Evolutionary conservation across 2,113 vertebrate species (phyloP), one percentile per base, ranked within the genome.

Genomic region (Pseudolaguvia tuberculata): DNA sequence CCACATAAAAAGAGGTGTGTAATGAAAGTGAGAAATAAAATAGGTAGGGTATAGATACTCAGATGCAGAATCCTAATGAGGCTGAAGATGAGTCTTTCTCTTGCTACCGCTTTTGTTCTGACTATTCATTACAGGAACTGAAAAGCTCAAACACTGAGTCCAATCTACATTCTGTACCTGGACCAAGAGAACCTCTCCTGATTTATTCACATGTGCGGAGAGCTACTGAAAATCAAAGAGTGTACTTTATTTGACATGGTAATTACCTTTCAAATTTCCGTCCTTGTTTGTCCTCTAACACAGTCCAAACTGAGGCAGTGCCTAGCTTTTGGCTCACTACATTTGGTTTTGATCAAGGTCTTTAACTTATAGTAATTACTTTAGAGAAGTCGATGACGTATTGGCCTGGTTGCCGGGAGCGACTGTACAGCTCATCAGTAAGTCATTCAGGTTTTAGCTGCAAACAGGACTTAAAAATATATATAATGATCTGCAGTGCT

Each of bases 41-140:
- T 42, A 7, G 77, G 58, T 70, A 52, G 71, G 55, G 56, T 63
- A 52, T 56, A 29, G 50, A 51, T 78, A 48, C 55, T 61, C 78
- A 72, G 78, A 82, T 78, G 68, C 78, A 6, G 55, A 61, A 18
- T 45, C 70, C 75, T 80, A 82, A 80, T 82, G 78, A 80, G 72
- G 75, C 57, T n/a, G n/a, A 62, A 79, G 68, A 77, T 75, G 39
- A 42, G 75, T 78, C 72, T 57, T 39, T 79, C 45, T 55, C 27
- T 47, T 53, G 47, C 61, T 58, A 65, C 29, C 21, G 31, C 65
- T 78, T 82, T 82, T 82, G 81, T 82, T 80, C 78, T 61, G 68
- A 5, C 50, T 17, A 77, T 78, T 79, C 81, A 82, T 75, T 42
- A 23, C 72, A 68, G 29, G 62, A 72, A 72, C 69, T 81, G 61